A percentile compares a stretch with the other conserved stretches of the same genome.
Conservation (phyloP, 2,113 vertebrate species). For the Urocynchramus pylzowi region DNA sequence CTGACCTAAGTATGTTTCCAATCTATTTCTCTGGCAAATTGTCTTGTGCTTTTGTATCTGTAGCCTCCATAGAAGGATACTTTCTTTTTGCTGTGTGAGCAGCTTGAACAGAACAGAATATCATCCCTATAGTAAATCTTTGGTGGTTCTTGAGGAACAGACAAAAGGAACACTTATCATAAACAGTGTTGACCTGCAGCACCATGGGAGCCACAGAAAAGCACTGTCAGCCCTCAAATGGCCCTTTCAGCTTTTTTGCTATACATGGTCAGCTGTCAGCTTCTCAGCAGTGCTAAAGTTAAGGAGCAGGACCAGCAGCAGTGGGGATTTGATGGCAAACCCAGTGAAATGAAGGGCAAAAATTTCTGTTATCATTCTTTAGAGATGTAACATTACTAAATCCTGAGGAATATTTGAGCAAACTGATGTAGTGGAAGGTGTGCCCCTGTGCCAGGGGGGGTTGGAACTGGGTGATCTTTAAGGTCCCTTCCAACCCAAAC, state of each 20-base stretch:
- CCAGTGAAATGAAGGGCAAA: background rate
- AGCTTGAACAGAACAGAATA: background rate
- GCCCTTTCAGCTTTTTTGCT: background rate
- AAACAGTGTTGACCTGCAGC: background rate
- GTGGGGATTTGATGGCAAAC: background rate
- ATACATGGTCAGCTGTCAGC: background rate
- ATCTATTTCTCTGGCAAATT: background rate
- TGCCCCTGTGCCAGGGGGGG: accelerated
- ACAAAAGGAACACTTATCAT: background rate
- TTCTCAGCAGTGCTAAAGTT: background rate
- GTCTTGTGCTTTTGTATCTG: background rate
- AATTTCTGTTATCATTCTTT: background rate
- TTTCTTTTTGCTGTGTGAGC: background rate
- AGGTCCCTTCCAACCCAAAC: background rate
- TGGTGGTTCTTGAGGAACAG: background rate
- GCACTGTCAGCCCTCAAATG: background rate
- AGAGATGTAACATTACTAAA: background rate
- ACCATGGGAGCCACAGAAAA: background rate
- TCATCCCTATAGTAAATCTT: background rate
- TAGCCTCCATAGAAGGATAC: background rate
- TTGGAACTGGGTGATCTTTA: background rate
- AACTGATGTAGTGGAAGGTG: background rate
- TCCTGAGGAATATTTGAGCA: background rate
- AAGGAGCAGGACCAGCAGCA: background rate
- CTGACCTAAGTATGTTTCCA: background rate